Evolutionary conservation across 2,888 invertebrate genomes (phyloP).

Genomic region (Tetragnatha montana): DNA sequence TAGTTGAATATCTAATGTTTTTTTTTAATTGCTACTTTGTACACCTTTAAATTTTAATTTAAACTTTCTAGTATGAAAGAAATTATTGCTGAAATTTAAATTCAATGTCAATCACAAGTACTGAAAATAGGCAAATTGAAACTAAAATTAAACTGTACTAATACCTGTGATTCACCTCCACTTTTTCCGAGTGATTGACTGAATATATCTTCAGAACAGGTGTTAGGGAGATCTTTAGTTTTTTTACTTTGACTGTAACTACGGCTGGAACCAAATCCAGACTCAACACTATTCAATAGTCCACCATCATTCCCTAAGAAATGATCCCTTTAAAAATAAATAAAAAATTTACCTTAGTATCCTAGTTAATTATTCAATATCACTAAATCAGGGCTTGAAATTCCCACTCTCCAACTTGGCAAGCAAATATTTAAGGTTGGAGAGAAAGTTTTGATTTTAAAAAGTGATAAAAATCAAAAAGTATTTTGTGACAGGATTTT

Average conservation of each 20-base stretch:
- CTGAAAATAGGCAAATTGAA: not conserved
- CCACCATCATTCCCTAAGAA: conserved; percentile 37
- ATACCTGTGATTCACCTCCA: conserved; percentile 30
- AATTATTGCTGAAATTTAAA: not conserved
- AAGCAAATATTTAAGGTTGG: too few species aligned
- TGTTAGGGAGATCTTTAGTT: conserved; percentile 22
- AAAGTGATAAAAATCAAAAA: too few species aligned
- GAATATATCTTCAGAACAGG: conserved; percentile 51
- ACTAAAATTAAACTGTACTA: not conserved
- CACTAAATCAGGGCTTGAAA: too few species aligned
- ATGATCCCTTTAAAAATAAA: conserved; percentile 25
- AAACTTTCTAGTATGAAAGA: too few species aligned
- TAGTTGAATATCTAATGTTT: too few species aligned
- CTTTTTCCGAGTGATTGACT: conserved; percentile 27
- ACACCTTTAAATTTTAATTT: too few species aligned
- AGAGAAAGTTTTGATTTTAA: too few species aligned
- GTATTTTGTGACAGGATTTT: too few species aligned
- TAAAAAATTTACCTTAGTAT: too few species aligned
- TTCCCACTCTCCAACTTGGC: too few species aligned
- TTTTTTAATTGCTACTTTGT: too few species aligned
- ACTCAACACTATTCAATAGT: conserved; percentile 43
- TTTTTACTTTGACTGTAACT: conserved; percentile 32
- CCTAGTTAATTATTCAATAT: too few species aligned
- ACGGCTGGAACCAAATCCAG: conserved; percentile 55
- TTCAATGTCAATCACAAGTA: not conserved